These are phyloP conservation scores for Lepeophtheirus nordmannii DNA, from an alignment of 2,888 invertebrate genomes.

Conservation along the genomic window DNA sequence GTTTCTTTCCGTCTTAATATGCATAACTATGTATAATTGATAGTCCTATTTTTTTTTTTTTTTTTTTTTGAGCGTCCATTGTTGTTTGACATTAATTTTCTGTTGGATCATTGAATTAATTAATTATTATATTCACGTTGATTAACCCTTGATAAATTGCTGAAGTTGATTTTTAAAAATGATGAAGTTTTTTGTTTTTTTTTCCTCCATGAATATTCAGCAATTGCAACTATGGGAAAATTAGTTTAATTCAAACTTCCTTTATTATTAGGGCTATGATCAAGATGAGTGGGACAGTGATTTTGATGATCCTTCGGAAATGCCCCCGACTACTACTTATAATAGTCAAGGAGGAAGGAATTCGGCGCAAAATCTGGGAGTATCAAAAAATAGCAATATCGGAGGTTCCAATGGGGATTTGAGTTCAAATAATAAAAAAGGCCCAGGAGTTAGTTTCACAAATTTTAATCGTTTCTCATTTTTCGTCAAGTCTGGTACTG, in stretches of 20 bases:
- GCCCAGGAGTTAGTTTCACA: slow-evolving; percentile 36
- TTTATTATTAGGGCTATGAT: slow-evolving; percentile 12
- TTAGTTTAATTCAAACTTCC: not conserved
- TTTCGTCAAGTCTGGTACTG: slow-evolving; percentile 75
- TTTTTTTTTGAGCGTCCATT: too few relatives aligned
- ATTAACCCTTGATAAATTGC: too few relatives aligned
- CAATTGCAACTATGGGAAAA: not conserved
- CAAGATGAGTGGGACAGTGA: slow-evolving; percentile 41
- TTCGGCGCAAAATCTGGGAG: slow-evolving; percentile 20
- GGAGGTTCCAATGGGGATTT: slow-evolving; percentile 27
- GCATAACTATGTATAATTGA: too few relatives aligned
- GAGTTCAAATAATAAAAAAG: slow-evolving; percentile 11
- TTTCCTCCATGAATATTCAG: not conserved
- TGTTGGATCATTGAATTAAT: too few relatives aligned
- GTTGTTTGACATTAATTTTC: too few relatives aligned
- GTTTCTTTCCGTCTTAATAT: too few relatives aligned
- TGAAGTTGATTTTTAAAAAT: too few relatives aligned
- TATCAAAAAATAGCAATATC: slow-evolving; percentile 17
- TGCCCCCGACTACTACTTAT: slow-evolving; percentile 24
- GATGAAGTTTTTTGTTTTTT: too few relatives aligned
- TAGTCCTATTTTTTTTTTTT: too few relatives aligned
- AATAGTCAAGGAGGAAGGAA: slow-evolving; percentile 6
- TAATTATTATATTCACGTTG: too few relatives aligned
- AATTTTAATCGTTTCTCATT: slow-evolving; percentile 64
- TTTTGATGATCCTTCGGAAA: slow-evolving; percentile 64